phyloP scores from a whole-genome alignment of 1,140 invertebrate species.

The Bilobella aurantiaca region DNA sequence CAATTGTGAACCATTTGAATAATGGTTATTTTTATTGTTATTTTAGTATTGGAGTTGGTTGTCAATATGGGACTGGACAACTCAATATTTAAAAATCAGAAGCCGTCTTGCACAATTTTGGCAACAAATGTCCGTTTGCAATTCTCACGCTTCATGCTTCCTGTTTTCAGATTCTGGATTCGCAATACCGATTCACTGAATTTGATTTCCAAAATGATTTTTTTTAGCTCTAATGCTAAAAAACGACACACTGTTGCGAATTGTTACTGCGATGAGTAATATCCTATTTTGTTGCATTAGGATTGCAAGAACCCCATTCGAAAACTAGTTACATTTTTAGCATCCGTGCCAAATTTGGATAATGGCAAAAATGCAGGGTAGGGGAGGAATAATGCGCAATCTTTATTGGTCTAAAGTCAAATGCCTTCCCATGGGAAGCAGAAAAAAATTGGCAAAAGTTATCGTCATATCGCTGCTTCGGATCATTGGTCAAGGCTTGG shows the following conservation, averaged over 20 bases:
- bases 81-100: neutral
- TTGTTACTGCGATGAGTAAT: too few species aligned
- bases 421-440: neutral
- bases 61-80: too few species aligned
- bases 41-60: too few species aligned
- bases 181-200: neutral
- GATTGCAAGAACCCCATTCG: neutral
- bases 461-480: neutral
- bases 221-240: neutral
- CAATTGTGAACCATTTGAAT: too few species aligned
- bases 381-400: neutral
- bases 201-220: neutral
- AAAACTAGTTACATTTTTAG: slow-evolving; percentile 8
- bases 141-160: slow-evolving; percentile 4
- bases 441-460: slow-evolving; percentile 1
- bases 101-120: neutral
- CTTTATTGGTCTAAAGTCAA: neutral
- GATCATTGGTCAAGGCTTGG: slow-evolving; percentile 1
- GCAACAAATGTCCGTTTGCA: neutral
- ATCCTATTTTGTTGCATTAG: neutral
- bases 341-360: neutral
- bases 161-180: neutral
- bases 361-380: neutral
- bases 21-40: too few species aligned
- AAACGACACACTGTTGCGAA: too few species aligned